Base-by-base conservation (phyloP, 2,797 vertebrate species). In the Helostoma temminkii region DNA sequence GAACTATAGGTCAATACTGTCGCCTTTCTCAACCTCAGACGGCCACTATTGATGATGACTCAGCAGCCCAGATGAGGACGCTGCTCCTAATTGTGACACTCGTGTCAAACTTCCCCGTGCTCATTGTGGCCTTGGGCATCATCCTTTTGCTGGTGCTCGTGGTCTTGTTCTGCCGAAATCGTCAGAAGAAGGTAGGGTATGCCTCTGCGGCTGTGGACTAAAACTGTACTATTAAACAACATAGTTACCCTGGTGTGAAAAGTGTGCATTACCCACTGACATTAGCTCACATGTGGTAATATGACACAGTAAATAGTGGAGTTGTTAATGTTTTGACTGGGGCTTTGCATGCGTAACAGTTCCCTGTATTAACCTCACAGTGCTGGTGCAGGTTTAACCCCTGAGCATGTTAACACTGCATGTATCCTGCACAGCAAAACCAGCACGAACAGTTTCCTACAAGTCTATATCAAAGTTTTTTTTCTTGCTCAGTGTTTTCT, bases 91-190 rank as follows among this genome's bases (percentile, higher is more conserved):
- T 95, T 2, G 83, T 95, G 36, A 94, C 89, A 0, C n/a, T 94
- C 0, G 93, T 91, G 61, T 94, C 94, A 14, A 95, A 95, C 83
- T 93, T 94, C 78, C 94, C 94, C 0, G 50, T 95, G 66, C 81
- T 95, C 67, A 95, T 95, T 7, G 88, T 95, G 72, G 93, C 88
- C 9, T 49, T 95, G 87, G 94, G 94, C 9, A 82, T 88, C 83
- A 91, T 95, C 79, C 80, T 95, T 66, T 88, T 95, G 70, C 42
- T 94, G 34, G 88, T 95, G 60, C 90, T 95, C 3, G 81, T 95
- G 8, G 79, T 95, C 64, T 76, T 95, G 56, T 85, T 95, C 84
- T 95, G 93, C 82, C 82, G 93, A 73, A 94, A 94, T 59, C 93
- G 94, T 74, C 93, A 95, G 82, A 94, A 92, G 88, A 93, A 94